These are phyloP conservation scores for Euborellia annulipes DNA, from an alignment of 1,140 invertebrate genomes.

Conservation along the genomic window DNA sequence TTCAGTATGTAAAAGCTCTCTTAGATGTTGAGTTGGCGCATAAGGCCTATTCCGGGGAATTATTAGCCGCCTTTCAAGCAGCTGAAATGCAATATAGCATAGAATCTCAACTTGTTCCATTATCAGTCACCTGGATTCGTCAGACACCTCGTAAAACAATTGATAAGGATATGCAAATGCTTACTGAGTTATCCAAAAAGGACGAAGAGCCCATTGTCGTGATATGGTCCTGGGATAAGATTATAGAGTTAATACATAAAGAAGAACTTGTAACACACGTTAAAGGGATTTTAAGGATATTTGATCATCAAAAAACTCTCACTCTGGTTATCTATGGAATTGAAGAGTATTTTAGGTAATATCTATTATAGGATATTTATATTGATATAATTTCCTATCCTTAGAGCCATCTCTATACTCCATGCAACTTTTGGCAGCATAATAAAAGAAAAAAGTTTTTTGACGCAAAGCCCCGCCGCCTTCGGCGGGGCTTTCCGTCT, in stretches of 20 bases:
- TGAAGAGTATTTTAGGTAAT: slow-evolving; percentile 28
- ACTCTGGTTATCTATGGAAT: slow-evolving; percentile 30
- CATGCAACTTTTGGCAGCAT: no score
- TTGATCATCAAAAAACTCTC: slow-evolving; percentile 21
- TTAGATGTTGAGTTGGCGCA: slow-evolving; percentile 28
- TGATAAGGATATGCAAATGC: slow-evolving; percentile 11
- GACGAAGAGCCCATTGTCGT: slow-evolving; percentile 24
- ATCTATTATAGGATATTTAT: slow-evolving; percentile 4
- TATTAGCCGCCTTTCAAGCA: slow-evolving; percentile 19
- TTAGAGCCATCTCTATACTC: no score
- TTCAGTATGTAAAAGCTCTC: slow-evolving; percentile 28
- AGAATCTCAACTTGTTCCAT: slow-evolving; percentile 22
- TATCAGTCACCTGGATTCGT: slow-evolving; percentile 32
- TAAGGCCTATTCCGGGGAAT: slow-evolving; percentile 19
- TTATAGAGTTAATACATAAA: slow-evolving; percentile 22
- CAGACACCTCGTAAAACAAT: slow-evolving; percentile 18
- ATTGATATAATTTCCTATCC: slow-evolving; percentile 2
- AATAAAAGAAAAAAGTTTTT: no score
- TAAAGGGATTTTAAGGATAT: slow-evolving; percentile 14
- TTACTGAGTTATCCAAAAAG: slow-evolving; percentile 5
- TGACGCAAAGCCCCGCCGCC: no score
- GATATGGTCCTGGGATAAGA: slow-evolving; percentile 28
- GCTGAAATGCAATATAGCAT: slow-evolving; percentile 21
- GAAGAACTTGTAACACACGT: slow-evolving; percentile 22
- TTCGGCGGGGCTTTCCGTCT: no score